Evolutionary conservation across 2,797 vertebrate species (phyloP).

Genomic region (Bradypus variegatus): DNA sequence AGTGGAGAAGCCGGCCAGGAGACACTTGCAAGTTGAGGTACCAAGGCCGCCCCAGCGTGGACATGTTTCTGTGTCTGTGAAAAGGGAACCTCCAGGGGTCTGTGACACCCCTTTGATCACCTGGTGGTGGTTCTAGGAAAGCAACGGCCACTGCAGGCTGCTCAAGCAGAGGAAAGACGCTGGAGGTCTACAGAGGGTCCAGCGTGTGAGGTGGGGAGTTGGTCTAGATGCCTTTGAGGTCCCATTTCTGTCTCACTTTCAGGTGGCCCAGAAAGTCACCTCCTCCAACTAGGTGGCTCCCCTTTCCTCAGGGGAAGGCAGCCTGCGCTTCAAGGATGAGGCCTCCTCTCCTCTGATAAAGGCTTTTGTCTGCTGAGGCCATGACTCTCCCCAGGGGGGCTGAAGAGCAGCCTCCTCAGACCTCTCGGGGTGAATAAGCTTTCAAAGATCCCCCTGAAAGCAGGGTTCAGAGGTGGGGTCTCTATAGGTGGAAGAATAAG

Average conservation of each 20-base stretch:
- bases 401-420: not conserved
- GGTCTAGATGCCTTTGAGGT: not conserved
- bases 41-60: not conserved
- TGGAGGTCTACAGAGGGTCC: not conserved
- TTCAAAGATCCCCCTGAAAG: not conserved
- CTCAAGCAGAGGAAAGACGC: not conserved
- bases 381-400: not conserved
- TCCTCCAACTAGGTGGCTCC: not conserved
- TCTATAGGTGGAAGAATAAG: not conserved
- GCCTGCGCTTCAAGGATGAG: not conserved
- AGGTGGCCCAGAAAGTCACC: not conserved
- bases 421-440: not conserved
- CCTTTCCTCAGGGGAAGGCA: not conserved
- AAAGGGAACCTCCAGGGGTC: not conserved
- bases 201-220: rapidly evolving
- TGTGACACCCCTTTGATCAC: no score
- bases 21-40: not conserved
- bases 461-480: not conserved
- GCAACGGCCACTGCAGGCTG: not conserved
- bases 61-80: not conserved
- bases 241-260: not conserved
- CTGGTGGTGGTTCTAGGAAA: not conserved
- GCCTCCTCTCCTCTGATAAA: not conserved
- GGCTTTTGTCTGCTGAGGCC: not conserved
- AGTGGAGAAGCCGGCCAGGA: not conserved